Percentiles rank a stretch among this genome's conserved stretches.
These are phyloP conservation scores for Vimba vimba DNA, from an alignment of 2,113 vertebrate genomes.

Conservation along the genomic window DNA sequence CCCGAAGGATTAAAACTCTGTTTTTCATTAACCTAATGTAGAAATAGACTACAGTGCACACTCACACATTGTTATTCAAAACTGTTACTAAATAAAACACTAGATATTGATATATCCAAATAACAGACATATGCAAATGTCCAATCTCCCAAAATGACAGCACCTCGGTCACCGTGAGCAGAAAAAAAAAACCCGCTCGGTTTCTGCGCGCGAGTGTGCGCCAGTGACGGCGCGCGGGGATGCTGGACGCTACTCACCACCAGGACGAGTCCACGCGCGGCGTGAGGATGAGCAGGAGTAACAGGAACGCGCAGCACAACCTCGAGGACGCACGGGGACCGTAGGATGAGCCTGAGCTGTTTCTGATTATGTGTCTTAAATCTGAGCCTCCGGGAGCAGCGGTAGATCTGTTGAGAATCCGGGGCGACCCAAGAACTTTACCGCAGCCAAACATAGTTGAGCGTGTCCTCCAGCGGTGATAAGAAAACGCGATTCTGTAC, in stretches of 20 bases:
- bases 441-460: constrained; percentile 77
- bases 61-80: not conserved
- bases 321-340: constrained; percentile 73
- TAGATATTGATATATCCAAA: not conserved
- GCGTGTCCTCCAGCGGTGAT: constrained; percentile 8
- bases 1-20: not conserved
- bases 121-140: not conserved
- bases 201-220: not conserved
- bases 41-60: not conserved
- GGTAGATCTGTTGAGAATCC: constrained; percentile 62
- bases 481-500: constrained; percentile 5
- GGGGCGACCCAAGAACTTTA: constrained; percentile 72
- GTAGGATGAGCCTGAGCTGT: constrained; percentile 68
- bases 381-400: constrained; percentile 66
- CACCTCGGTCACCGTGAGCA: not conserved
- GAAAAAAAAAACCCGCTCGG: not conserved
- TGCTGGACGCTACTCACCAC: constrained; percentile 83
- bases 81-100: not conserved
- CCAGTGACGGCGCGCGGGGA: constrained; percentile 18
- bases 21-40: not conserved
- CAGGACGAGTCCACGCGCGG: constrained; percentile 91
- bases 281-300: constrained; percentile 88
- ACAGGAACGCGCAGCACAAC: constrained; percentile 80
- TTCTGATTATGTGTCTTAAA: constrained; percentile 71
- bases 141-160: not conserved